Evolutionary conservation across 37 sponge, comb jelly and placozoan species (phyloP).

Genomic region (Bolinopsis microptera): DNA sequence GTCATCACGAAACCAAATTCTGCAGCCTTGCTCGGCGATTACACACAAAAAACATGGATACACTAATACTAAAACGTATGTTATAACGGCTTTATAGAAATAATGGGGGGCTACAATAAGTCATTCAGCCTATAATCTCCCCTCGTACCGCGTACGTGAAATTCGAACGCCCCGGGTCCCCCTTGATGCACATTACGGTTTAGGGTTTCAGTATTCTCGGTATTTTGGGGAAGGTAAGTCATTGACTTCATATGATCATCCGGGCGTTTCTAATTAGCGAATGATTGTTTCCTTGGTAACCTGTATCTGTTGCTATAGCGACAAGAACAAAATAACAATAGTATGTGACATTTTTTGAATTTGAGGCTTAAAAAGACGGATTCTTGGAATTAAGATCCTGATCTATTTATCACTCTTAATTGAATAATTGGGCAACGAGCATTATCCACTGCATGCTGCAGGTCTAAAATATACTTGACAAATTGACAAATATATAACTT

Average conservation of each 20-base stretch:
- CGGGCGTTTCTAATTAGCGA: background rate
- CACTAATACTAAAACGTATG: background rate
- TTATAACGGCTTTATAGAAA: background rate
- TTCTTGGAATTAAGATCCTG: too few relatives aligned
- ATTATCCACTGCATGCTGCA: too few relatives aligned
- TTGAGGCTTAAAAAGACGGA: too few relatives aligned
- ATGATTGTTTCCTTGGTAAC: background rate
- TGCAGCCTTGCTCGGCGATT: background rate
- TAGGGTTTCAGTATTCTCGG: background rate
- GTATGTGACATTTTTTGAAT: background rate
- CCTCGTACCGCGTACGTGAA: background rate
- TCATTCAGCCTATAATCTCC: background rate
- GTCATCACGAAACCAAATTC: background rate
- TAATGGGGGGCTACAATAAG: background rate
- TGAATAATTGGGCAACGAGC: too few relatives aligned
- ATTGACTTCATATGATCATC: background rate
- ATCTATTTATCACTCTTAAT: background rate
- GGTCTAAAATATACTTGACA: too few relatives aligned
- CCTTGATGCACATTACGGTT: background rate
- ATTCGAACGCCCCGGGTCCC: background rate
- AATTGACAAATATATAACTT: too few relatives aligned
- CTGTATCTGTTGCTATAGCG: background rate
- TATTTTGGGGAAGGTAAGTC: background rate
- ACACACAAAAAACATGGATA: background rate
- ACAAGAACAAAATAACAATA: too few relatives aligned